phyloP scores from a whole-genome alignment of 2,888 invertebrate genomes.

The Parnassius apollo region DNA sequence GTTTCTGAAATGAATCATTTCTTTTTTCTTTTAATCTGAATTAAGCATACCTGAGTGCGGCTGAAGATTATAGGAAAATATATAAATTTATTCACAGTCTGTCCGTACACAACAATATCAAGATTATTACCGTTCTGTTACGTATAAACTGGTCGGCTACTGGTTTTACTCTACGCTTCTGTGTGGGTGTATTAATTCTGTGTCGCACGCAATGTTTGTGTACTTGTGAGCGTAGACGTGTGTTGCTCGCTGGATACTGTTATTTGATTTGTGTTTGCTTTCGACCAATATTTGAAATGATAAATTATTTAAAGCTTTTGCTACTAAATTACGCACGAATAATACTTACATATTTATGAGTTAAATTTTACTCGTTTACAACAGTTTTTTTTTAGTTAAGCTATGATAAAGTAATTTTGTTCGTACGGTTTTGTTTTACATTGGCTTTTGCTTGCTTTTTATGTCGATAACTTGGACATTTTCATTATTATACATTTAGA shows the following conservation, averaged over 20 bases:
- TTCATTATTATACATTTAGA: no score
- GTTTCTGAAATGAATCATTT: not conserved
- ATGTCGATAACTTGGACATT: no score
- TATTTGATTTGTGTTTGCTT: constrained; percentile 29
- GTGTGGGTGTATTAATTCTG: constrained; percentile 47
- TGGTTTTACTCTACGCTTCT: constrained; percentile 64
- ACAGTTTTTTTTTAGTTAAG: no score
- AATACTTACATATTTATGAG: not conserved
- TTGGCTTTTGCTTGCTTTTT: no score
- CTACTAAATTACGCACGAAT: no score
- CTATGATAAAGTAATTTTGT: no score
- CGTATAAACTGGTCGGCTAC: constrained; percentile 75
- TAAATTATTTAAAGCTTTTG: not conserved
- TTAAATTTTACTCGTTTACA: not conserved
- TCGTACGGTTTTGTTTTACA: no score
- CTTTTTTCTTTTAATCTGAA: not conserved
- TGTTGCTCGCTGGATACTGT: constrained; percentile 32
- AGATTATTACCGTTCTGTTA: constrained; percentile 77
- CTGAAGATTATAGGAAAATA: not conserved
- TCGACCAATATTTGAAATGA: constrained; percentile 9
- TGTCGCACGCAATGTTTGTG: constrained; percentile 1
- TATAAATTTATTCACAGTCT: constrained; percentile 19
- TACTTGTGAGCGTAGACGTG: constrained; percentile 32
- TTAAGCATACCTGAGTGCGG: not conserved
- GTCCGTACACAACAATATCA: constrained; percentile 67